Evolutionary conservation across 2,113 vertebrate genomes (phyloP), one percentile per base, ranked within the genome.

Genomic region (Syrmaticus mikado): DNA sequence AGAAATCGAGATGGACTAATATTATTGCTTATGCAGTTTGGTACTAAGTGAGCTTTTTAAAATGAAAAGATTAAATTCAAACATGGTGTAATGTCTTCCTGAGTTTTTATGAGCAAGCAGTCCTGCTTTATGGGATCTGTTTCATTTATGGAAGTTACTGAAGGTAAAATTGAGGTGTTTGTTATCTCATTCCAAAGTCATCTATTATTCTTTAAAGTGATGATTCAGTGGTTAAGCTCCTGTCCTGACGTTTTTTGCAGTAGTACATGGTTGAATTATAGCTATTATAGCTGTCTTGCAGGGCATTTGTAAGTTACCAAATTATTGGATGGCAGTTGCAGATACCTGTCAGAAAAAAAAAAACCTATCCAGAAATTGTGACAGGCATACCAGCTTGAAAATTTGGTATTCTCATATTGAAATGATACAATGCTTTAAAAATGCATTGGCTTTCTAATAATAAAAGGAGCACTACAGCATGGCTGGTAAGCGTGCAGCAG

Each of bases 341-440:
- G 21, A 10, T 5, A 5, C 0, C 0, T 8, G 34, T 57, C 5
- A 15, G 13, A 38, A 38, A 38, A 38, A 38, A 38, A 38, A 38
- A 38, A 10, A 38, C 38, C 38, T 70, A 19, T 38, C 48, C 32
- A 57, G 32, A 89, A 88, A 50, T 46, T 45, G n/a, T 81, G 52
- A 67, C 34, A 30, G 5, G 6, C 4, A 0, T 45, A 55, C 36
- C 34, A 38, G 8, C 25, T 57, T 67, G 36, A 52, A 72, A 62
- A 27, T 41, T 36, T 10, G 14, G 1, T 21, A 76, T 80, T 76
- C 46, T 83, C 3, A 7, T 34, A n/a, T 14, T 12, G 3, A 72
- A 53, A 77, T 10, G 13, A 62, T 41, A 38, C 4, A 46, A 7
- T 15, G 3, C 10, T 84, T 76, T 28, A 30, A 60, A 86, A 76